Evolutionary conservation across 2,888 invertebrate species (phyloP).

Genomic region (Enchytraeus crypticus): DNA sequence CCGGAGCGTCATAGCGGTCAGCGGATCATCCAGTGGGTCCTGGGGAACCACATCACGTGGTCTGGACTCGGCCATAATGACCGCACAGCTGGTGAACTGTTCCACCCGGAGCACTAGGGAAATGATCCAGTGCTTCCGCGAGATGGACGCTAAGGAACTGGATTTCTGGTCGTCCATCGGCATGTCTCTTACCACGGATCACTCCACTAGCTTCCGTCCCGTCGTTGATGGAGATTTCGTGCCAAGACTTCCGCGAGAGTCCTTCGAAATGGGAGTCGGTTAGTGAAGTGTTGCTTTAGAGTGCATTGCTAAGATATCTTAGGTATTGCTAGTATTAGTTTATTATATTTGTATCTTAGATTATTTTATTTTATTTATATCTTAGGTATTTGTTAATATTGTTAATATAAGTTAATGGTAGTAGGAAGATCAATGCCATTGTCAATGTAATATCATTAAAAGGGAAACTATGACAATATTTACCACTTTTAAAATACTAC

Average conservation of each 20-base stretch:
- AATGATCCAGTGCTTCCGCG: constrained; percentile 14
- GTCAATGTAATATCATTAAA: no score
- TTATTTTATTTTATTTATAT: no score
- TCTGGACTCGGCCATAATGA: constrained; percentile 3
- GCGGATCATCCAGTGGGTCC: constrained; percentile 10
- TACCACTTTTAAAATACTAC: no score
- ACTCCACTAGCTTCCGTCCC: constrained; percentile 15
- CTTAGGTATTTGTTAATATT: no score
- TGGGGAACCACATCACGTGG: constrained; percentile 3
- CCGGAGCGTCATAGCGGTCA: constrained; percentile 16
- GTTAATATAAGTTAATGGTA: no score
- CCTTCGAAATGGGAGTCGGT: constrained; percentile 15
- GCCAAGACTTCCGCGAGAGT: constrained; percentile 4
- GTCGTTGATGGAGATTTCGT: constrained; percentile 23
- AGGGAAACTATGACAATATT: no score
- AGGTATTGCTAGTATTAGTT: no score
- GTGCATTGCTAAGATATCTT: no score
- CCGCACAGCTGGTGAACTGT: constrained; percentile 13
- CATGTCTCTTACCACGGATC: not conserved
- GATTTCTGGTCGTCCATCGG: constrained; percentile 13
- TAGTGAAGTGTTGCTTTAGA: not conserved
- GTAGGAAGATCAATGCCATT: no score
- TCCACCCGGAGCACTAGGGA: constrained; percentile 7
- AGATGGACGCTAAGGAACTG: constrained; percentile 13
- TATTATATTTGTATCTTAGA: no score